These are phyloP conservation scores for Diarsia brunnea DNA, from an alignment of 2,888 invertebrate species.

Conservation along the genomic window DNA sequence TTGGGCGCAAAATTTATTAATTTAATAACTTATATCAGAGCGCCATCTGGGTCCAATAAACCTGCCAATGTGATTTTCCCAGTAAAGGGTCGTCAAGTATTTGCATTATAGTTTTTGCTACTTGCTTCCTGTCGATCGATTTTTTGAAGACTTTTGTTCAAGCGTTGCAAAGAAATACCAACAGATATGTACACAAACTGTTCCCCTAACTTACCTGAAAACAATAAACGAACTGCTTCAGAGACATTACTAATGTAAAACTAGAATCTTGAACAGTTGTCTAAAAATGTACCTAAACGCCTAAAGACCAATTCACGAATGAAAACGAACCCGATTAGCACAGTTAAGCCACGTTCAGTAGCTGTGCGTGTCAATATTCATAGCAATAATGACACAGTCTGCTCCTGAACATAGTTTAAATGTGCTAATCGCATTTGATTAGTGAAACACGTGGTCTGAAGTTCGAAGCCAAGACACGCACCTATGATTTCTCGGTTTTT, in stretches of 20 bases:
- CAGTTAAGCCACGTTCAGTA: not conserved
- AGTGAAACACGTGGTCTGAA: too few species aligned
- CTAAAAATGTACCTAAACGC: not conserved
- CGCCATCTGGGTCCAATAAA: constrained; percentile 11
- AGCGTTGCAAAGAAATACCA: not conserved
- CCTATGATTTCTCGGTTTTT: too few species aligned
- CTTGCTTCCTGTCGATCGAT: not conserved
- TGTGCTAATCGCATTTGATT: not conserved
- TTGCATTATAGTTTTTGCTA: not conserved
- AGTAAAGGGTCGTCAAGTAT: not conserved
- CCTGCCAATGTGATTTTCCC: not conserved
- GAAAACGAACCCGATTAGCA: not conserved
- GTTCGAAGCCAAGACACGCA: too few species aligned
- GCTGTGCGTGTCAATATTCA: not conserved
- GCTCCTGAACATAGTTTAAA: not conserved
- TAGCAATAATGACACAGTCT: not conserved
- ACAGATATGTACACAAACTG: too few species aligned
- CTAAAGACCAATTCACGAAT: not conserved
- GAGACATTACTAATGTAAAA: not conserved
- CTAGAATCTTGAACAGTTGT: not conserved
- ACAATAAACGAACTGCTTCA: not conserved
- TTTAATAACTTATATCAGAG: constrained; percentile 9
- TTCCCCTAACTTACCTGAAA: not conserved
- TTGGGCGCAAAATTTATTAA: constrained; percentile 32
- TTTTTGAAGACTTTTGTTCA: not conserved